These are phyloP conservation scores for Castor canadensis DNA, from an alignment of 2,113 vertebrate genomes.

Conservation along the genomic window DNA sequence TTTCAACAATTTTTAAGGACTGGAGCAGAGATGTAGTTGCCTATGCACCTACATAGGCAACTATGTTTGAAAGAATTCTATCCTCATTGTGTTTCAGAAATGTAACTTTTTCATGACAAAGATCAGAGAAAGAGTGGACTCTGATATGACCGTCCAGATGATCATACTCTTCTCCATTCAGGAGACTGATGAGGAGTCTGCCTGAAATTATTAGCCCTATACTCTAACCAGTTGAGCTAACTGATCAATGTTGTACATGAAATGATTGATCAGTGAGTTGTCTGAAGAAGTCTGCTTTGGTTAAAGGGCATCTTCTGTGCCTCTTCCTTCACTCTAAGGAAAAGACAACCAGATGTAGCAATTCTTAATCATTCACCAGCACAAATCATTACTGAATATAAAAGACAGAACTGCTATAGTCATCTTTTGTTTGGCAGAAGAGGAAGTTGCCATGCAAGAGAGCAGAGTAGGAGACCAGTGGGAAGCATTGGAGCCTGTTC, in stretches of 20 bases:
- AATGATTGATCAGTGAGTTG: background rate
- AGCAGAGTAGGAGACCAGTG: background rate
- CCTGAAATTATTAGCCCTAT: no score
- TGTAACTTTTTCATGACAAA: background rate
- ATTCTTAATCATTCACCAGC: background rate
- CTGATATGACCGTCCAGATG: background rate
- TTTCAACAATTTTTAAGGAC: background rate
- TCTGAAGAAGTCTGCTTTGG: background rate
- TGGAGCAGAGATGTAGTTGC: background rate
- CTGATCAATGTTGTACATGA: no score
- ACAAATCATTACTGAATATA: background rate
- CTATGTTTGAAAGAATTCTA: background rate
- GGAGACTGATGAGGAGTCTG: background rate
- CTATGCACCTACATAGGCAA: background rate
- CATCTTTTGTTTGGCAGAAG: background rate
- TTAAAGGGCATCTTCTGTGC: background rate
- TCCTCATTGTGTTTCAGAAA: background rate
- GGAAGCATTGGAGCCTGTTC: background rate
- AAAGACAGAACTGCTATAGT: rapidly evolving
- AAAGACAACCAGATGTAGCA: background rate
- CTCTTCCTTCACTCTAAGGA: background rate
- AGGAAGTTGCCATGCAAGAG: background rate
- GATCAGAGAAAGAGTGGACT: background rate
- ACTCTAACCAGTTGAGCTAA: no score
- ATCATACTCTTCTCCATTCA: background rate